Base-by-base conservation (phyloP, 2,888 invertebrate genomes). In the Drosophila ochracea region DNA sequence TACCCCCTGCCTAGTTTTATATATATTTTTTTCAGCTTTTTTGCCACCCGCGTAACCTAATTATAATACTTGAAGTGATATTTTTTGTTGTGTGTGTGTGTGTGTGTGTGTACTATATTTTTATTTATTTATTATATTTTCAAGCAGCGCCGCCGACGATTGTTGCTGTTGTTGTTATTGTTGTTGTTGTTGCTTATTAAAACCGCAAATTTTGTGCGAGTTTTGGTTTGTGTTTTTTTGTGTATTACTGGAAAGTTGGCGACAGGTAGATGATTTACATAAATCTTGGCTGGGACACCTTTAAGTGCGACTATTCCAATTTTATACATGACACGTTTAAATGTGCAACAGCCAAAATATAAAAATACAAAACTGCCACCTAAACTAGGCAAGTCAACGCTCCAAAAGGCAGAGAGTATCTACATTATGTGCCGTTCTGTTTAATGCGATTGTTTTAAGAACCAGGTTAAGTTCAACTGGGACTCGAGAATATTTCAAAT, bases 31-130 rank as follows among this genome's bases (percentile, higher is more conserved):
- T 61, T 54, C 77, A 90, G 77, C 83, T 79, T 90, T 41, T 75
- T 55, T 61, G 59, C 57, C 75, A 88, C 70, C 89, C 78, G 89
- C 90, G 85, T 76, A 85, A 90, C 86, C 89, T 85, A 85, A 85
- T 90, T 85, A 90, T 74, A 90, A 82, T 73, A 74, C 68, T 73
- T 60, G 68, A 79, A 88, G 70, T 82, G 79, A 85, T 73, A 76
- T 63, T 66, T 73, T 69, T 30, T 11, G 35, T 54, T 6, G 11
- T 19, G 25, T 53, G 11, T 37, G 1, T 30, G 7, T 47, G 13
- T 13, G 13, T 43, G 21, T 47, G 3, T 33, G 49, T 63, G 25
- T 47, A 47, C 47, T 25, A 47, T 47, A 47, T 39, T 31, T 60
- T 43, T 28, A 33, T 28, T 31, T 63, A 60, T 65, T 87, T 78